Evolutionary conservation across 2,113 vertebrate species (phyloP), one percentile per base, ranked within the genome.

Genomic region (Papio anubis): DNA sequence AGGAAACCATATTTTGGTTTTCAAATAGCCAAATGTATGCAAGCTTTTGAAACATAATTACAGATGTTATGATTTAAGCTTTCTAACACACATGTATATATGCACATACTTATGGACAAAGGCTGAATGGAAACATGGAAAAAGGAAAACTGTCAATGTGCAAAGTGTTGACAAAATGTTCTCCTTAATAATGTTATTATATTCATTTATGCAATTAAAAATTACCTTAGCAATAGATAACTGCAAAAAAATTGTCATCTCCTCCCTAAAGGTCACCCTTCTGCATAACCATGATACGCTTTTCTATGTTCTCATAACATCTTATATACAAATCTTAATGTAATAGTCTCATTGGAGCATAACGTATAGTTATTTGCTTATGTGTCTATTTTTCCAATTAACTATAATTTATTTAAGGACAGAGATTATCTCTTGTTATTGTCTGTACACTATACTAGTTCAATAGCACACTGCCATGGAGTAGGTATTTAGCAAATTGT

Each of bases 161-260:
- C 2, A 50, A 90, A 81, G 5, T 88, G 50, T 6, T 59, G 27
- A 66, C 87, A 72, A 86, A 86, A 80, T 21, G 5, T 83, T 86
- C 30, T 82, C 35, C 8, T 73, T 95, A 93, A 68, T 81, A 80
- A 40, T 82, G 12, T 83, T 73, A 52, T 43, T 68, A 8, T 61
- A 23, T 66, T 81, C 87, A 92, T 96, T 79, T 96, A n/a, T 40
- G 52, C 9, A 81, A 92, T 52, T 86, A 61, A 95, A 80, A 55
- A 52, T 40, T 79, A 3, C 18, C 43, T 21, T 64, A 92, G 17
- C 10, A 57, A 72, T 57, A 88, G n/a, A 50, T n/a, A 43, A 35
- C 52, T 66, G 16, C 13, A 73, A 90, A 89, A 68, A 27, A 40
- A 66, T 50, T 11, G 23, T 73, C 35, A 61, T 76, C 32, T 91